A percentile compares a stretch with the other conserved stretches of the same genome.
phyloP scores from a whole-genome alignment of 2,797 vertebrate species.

The Pangasius sanitwongsei region DNA sequence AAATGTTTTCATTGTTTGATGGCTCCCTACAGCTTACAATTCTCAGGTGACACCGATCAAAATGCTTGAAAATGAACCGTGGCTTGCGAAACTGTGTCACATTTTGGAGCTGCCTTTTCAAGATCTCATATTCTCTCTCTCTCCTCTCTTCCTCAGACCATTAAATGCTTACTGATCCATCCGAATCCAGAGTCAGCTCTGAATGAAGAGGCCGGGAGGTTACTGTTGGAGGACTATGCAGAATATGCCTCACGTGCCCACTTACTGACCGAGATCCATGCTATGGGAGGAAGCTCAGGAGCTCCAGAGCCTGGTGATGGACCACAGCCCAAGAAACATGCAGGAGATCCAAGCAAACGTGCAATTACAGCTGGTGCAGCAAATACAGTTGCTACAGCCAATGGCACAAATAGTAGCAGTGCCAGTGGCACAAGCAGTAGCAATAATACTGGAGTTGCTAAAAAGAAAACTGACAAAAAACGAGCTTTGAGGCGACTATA shows the following conservation, averaged over 20 bases:
- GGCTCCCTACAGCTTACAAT: no score
- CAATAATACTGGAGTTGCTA: slow-evolving; percentile 79
- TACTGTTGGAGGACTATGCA: slow-evolving; percentile 90
- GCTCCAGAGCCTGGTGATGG: slow-evolving; percentile 76
- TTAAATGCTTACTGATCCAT: slow-evolving; percentile 96
- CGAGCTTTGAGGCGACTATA: slow-evolving; percentile 91
- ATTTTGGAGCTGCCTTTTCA: neutral
- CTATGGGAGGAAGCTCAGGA: slow-evolving; percentile 77
- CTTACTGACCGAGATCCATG: slow-evolving; percentile 91
- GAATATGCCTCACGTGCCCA: slow-evolving; percentile 89
- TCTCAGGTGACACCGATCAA: neutral
- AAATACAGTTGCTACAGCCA: slow-evolving; percentile 69
- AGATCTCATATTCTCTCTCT: neutral
- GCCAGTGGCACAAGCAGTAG: slow-evolving; percentile 69
- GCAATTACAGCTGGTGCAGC: slow-evolving; percentile 64
- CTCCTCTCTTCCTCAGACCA: slow-evolving; percentile 75
- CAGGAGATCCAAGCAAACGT: slow-evolving; percentile 79
- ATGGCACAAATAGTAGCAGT: slow-evolving; percentile 62
- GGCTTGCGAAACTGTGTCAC: neutral
- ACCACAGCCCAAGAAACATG: slow-evolving; percentile 82
- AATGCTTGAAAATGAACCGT: neutral
- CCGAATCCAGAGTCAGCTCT: slow-evolving; percentile 92
- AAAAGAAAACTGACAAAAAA: slow-evolving; percentile 95
- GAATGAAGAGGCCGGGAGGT: slow-evolving; percentile 89
- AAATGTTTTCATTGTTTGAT: neutral